These are phyloP conservation scores for Sthenelais limicola DNA, from an alignment of 2,888 invertebrate species.

Conservation along the genomic window DNA sequence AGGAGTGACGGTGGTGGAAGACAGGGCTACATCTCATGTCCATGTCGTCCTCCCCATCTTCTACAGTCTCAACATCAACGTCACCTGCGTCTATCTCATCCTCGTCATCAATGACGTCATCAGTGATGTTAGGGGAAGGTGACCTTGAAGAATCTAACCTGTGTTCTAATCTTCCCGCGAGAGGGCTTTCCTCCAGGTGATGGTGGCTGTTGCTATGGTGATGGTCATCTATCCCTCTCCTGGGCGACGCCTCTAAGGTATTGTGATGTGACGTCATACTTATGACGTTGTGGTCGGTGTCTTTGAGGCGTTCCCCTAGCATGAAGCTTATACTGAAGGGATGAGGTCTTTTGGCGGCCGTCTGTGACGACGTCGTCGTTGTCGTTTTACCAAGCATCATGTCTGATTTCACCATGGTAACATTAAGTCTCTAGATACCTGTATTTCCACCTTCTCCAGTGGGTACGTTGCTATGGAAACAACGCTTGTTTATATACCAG, in stretches of 20 bases:
- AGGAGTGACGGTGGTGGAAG: not conserved
- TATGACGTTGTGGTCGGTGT: not conserved
- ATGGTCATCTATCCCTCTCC: not conserved
- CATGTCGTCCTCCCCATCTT: conserved; percentile 3
- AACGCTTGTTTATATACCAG: too few relatives aligned
- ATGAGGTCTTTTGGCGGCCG: conserved; percentile 33
- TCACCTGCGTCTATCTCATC: conserved; percentile 21
- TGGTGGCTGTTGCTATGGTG: not conserved
- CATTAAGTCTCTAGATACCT: too few relatives aligned
- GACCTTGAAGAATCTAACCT: too few relatives aligned
- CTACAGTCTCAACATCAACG: conserved; percentile 36
- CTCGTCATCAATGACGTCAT: not conserved
- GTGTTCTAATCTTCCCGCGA: too few relatives aligned
- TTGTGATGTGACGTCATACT: too few relatives aligned
- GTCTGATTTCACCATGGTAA: conserved; percentile 30
- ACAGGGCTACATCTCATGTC: not conserved
- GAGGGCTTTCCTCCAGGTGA: not conserved
- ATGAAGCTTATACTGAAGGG: conserved; percentile 49
- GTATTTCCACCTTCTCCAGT: too few relatives aligned
- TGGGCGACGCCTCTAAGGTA: too few relatives aligned
- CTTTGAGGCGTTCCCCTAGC: conserved; percentile 43
- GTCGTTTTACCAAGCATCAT: conserved; percentile 28
- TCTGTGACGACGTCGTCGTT: not conserved
- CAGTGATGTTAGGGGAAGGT: too few relatives aligned
- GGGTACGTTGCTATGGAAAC: too few relatives aligned